Evolutionary conservation across 2,888 invertebrate species (phyloP), one percentile per base, ranked within the genome.

Genomic region (Drosophila neonasuta): DNA sequence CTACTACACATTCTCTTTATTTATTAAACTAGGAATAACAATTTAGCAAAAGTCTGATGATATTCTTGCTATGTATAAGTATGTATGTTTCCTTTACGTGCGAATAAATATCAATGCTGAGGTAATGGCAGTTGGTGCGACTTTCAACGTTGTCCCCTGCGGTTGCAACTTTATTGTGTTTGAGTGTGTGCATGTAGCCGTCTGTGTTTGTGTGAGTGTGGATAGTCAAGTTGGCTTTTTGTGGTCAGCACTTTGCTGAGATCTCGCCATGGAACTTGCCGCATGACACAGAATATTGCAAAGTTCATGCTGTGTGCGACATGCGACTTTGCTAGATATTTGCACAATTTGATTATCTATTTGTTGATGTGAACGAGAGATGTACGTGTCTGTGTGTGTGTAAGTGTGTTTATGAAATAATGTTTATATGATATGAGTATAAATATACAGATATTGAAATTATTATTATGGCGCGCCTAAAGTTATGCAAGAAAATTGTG

Each of bases 311-410:
- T 65, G 29, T 59, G 39, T 20, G 34, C 20, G 45, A 55, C 54
- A 29, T 60, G 64, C 61, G 72, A 67, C 65, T n/a, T 75, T 82
- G 64, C 49, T 52, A 69, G 68, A 73, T 81, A 82, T 81, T 79
- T 81, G 69, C 56, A 67, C 56, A 68, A 78, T 84, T 85, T 79
- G 75, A 81, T 81, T 77, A 81, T 75, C 68, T 82, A 65, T 81
- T 77, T 79, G 77, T 69, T 70, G 60, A 48, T 59, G 52, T 42
- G 15, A 36, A 7, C 50, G 41, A 24, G 9, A 13, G 10, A 6
- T 36, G 36, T 59, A 13, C 20, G 7, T 70, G 46, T 45, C 48
- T 57, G 49, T 68, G 32, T 39, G 49, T 45, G 32, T 34, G 45
- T 4, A 20, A 20, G 20, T 48, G 56, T 54, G 49, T 30, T 58